Base-by-base conservation (phyloP, 2,797 vertebrate genomes). In the Lepus townsendii region DNA sequence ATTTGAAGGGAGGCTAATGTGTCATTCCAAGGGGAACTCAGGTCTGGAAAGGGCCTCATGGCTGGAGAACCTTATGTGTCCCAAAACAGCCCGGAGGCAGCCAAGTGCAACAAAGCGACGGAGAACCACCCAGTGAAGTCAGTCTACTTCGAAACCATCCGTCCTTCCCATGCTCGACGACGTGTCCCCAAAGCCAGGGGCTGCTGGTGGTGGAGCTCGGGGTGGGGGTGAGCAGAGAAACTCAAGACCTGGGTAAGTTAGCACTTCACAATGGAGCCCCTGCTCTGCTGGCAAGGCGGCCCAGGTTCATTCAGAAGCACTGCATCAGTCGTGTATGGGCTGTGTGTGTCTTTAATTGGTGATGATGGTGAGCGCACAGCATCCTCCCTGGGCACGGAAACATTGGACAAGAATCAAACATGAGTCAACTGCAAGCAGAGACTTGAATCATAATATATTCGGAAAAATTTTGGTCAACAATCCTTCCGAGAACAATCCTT, bases 21-120 rank as follows among this genome's bases (percentile, higher is more conserved):
- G 92, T 97, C 88, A 89, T 87, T 96, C 88, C 85, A 92, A 97
- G 94, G 93, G 92, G 93, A 97, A 97, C 91, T 93, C 68, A 65
- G 96, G 83, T 95, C 85, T 96, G 94, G 79, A 92, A 96, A 93
- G 66, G 92, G 92, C 79, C 84, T 97, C 38, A 0, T 90, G 62
- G 84, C 62, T 92, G 72, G 86, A 95, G 93, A 97, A 96, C 93
- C 80, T 95, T 86, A 3, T 78, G 47, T 75, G 94, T 96, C 94
- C 93, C 83, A 4, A 93, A 96, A 78, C 78, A 94, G 78, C 88
- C 78, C 85, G 47, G 38, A 90, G 83, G 87, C 78, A 83, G 93
- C 93, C 94, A 97, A 96, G 50, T 65, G 47, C 96, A 97, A 96
- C 92, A 95, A 71, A 93, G n/a, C 1, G 42, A 77, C 26, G 24